Base-by-base conservation (phyloP, 2,888 invertebrate genomes). In the Clusia tigrina region DNA sequence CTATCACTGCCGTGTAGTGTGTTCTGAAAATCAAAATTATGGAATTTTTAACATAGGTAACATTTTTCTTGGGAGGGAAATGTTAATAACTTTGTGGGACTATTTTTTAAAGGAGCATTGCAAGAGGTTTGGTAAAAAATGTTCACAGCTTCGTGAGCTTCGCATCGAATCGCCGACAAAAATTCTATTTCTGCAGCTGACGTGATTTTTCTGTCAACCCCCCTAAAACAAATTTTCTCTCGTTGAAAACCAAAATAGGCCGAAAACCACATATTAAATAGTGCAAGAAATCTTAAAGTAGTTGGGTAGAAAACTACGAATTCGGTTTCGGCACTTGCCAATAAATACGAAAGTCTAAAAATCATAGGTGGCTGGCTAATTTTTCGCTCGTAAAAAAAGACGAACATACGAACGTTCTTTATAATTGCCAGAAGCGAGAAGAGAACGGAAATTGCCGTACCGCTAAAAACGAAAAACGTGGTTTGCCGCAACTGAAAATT, bases 101-200 rank as follows among this genome's bases (percentile, higher is more conserved):
- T n/a, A n/a, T n/a, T n/a, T n/a, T n/a, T n/a, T n/a, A n/a, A n/a
- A n/a, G n/a, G n/a, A n/a, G n/a, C n/a, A n/a, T 9, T 32, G 32
- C 12, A 12, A 2, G 2, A 18, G 48, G 5, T 48, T 48, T 18
- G 22, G 48, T 20, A 48, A 48, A 48, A 20, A 20, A 9, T 55
- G 52, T 59, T 64, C 64, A 67, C 67, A 67, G 67, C 63, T 65
- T 67, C 65, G 65, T 67, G 63, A 67, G 67, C 67, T 65, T 57
- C 51, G 61, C 61, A 60, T 56, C 62, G 64, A 65, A 62, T 61
- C 63, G 58, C 54, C 61, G 64, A 68, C 58, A 62, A 62, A 67
- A 67, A 60, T 61, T 69, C 67, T 71, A 71, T 69, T 72, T 68
- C 64, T 64, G 69, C 68, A 68, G 64, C 68, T 71, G 71, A 70